phyloP scores from a whole-genome alignment of 1,140 invertebrate genomes.

The Brachionus angularis region DNA sequence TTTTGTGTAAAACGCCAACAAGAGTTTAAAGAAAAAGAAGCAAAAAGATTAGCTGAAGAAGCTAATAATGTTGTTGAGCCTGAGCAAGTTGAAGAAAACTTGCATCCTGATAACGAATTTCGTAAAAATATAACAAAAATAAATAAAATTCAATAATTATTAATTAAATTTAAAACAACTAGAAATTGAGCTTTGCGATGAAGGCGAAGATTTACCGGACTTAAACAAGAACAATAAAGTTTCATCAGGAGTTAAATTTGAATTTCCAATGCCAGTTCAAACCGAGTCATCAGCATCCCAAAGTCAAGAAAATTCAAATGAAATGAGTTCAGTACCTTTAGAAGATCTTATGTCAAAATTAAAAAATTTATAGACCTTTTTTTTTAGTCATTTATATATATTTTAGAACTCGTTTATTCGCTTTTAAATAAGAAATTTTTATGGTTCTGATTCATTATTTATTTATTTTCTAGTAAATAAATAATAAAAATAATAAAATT shows the following conservation, averaged over 20 bases:
- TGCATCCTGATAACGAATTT: constrained; percentile 42
- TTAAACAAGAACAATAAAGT: not conserved
- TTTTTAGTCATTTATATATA: too few relatives aligned
- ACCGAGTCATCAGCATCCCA: too few relatives aligned
- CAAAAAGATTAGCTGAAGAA: not conserved
- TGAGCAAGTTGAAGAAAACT: not conserved
- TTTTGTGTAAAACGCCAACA: constrained; percentile 63
- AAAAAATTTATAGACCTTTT: constrained; percentile 19
- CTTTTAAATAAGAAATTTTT: too few relatives aligned
- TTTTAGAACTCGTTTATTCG: too few relatives aligned
- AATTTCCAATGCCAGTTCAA: not conserved
- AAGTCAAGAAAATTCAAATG: not conserved
- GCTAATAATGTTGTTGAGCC: not conserved
- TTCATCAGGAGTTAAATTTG: constrained; percentile 6
- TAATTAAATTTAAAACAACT: not conserved
- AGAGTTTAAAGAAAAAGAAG: constrained; percentile 40
- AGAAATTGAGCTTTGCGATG: constrained; percentile 41
- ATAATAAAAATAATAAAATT: too few relatives aligned
- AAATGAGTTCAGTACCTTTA: constrained; percentile 1
- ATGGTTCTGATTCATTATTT: too few relatives aligned
- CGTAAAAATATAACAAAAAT: not conserved
- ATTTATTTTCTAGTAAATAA: too few relatives aligned
- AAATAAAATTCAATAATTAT: not conserved
- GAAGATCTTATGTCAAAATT: constrained; percentile 40
- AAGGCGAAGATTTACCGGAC: constrained; percentile 40